A percentile compares a stretch with the other conserved stretches of the same genome.
Evolutionary conservation across 2,797 vertebrate species (phyloP).

Genomic region (Astyanax mexicanus): DNA sequence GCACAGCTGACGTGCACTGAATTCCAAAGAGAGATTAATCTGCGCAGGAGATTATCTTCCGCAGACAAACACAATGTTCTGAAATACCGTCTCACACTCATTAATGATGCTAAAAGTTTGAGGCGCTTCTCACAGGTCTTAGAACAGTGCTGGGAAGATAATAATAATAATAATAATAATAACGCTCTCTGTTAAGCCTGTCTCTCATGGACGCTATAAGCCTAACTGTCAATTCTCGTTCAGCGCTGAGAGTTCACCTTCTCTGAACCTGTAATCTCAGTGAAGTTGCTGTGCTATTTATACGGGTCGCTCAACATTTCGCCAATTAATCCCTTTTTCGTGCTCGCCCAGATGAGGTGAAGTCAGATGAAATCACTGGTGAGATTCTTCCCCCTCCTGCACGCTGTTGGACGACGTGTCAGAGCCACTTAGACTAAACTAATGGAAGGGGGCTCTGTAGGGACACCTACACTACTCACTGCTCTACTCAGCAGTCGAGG

Average conservation of each 20-base stretch:
- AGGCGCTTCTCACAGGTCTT: slow-evolving; percentile 1
- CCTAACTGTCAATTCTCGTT: slow-evolving; percentile 23
- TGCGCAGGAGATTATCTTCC: slow-evolving; percentile 7
- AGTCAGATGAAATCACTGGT: slow-evolving; percentile 26
- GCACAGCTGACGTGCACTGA: background rate
- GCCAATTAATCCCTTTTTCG: slow-evolving; percentile 28
- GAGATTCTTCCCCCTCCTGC: background rate
- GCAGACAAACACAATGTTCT: background rate
- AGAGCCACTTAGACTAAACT: slow-evolving; percentile 9
- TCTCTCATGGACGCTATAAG: slow-evolving; percentile 1
- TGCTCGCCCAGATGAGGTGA: background rate
- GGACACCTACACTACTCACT: background rate
- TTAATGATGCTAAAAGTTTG: slow-evolving; percentile 2
- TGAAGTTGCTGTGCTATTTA: slow-evolving; percentile 16
- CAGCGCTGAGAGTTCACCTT: slow-evolving; percentile 6
- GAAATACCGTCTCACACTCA: background rate
- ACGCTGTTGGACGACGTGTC: slow-evolving; percentile 5
- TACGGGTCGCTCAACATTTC: slow-evolving; percentile 19
- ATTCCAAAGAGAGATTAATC: slow-evolving; percentile 12
- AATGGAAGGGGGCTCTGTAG: background rate
- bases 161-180: background rate
- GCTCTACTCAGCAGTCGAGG: background rate
- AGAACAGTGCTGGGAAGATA: background rate
- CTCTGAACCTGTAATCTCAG: slow-evolving; percentile 29
- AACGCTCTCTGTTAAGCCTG: slow-evolving; percentile 1